phyloP scores from a whole-genome alignment of 2,888 invertebrate species.

The Tachina fera region DNA sequence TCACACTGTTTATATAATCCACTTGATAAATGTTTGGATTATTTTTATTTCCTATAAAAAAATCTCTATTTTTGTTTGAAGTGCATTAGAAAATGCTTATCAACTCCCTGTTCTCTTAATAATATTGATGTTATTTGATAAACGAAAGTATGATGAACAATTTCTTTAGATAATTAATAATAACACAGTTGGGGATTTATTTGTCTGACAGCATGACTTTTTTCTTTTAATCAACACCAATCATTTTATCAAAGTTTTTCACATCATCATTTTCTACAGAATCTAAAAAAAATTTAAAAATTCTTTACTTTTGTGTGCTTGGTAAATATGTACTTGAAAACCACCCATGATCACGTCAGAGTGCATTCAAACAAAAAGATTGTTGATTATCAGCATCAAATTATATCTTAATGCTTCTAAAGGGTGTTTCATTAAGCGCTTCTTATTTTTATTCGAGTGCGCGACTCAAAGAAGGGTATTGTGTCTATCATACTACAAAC shows the following conservation, averaged over 20 bases:
- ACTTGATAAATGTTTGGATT: too few species aligned
- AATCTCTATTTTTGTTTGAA: too few species aligned
- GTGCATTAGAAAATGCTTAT: too few species aligned
- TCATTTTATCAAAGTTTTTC: conserved; percentile 41
- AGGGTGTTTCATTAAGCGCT: too few species aligned
- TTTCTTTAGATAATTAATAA: conserved; percentile 67
- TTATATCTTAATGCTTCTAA: background rate
- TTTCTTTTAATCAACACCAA: conserved; percentile 17
- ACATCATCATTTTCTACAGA: background rate
- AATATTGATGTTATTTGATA: conserved; percentile 44
- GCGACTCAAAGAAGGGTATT: too few species aligned
- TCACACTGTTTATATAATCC: too few species aligned
- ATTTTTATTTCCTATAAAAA: too few species aligned
- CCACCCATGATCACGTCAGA: conserved; percentile 52
- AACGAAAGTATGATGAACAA: conserved; percentile 56
- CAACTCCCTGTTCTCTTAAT: background rate
- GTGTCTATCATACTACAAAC: too few species aligned
- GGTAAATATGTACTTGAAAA: conserved; percentile 40
- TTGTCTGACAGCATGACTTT: background rate
- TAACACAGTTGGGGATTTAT: conserved; percentile 40
- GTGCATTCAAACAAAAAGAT: background rate
- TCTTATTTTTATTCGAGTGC: too few species aligned
- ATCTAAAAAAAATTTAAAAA: conserved; percentile 2
- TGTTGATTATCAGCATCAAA: conserved; percentile 42
- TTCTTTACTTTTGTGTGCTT: background rate